These are phyloP conservation scores for Bufotes viridis DNA, from an alignment of 2,797 vertebrate genomes.

Conservation along the genomic window DNA sequence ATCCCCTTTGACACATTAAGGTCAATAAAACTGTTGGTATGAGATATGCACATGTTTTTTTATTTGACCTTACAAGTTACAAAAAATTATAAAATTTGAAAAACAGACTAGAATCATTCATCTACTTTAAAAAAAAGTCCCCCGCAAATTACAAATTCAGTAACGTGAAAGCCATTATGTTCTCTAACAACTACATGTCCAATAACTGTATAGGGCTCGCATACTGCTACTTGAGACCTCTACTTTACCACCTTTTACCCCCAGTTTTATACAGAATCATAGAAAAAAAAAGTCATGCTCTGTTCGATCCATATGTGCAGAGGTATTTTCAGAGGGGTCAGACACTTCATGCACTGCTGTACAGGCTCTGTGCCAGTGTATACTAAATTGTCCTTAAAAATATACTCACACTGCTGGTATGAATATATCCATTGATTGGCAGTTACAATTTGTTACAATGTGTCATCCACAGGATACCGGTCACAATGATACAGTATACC, in stretches of 20 bases:
- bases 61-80: too few species aligned
- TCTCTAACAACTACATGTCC: background rate
- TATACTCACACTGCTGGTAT: background rate
- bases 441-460: background rate
- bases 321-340: background rate
- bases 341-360: background rate
- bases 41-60: background rate
- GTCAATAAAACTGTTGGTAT: background rate
- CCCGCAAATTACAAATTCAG: background rate
- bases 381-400: background rate
- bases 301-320: background rate
- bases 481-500: background rate
- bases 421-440: too few species aligned
- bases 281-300: background rate
- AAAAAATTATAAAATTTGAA: too few species aligned
- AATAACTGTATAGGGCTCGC: background rate
- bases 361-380: background rate
- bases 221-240: background rate
- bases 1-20: too few species aligned
- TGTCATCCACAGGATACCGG: background rate
- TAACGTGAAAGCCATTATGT: background rate
- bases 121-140: background rate
- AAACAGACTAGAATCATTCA: background rate
- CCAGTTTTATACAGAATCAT: background rate
- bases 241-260: background rate